Evolutionary conservation across 2,888 invertebrate genomes (phyloP), one percentile per base, ranked within the genome.

Genomic region (Bombylius discolor): DNA sequence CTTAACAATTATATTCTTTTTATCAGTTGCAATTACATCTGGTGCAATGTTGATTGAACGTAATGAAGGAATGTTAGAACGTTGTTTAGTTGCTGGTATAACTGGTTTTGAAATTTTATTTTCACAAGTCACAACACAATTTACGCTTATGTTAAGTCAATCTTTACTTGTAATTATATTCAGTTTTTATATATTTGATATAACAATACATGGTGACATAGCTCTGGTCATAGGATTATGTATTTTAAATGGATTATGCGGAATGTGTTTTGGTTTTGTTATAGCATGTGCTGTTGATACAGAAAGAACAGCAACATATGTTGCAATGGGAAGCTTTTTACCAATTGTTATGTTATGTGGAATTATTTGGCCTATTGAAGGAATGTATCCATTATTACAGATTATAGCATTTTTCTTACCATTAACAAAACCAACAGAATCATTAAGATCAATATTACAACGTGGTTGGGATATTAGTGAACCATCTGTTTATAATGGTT

Each of bases 281-380:
- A 85, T 90, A 9, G 86, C 89, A 3, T 85, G 85, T 61, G 72
- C 83, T 8, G 88, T 87, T 63, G 89, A 89, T 53, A 88, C 83
- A 6, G 90, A 91, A 68, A 79, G 89, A 58, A 88, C 87, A 1
- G 91, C 91, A 0, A 91, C 90, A 0, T 90, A 90, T 67, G 74
- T 90, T 66, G 89, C 90, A 0, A 78, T 91, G 72, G 91, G 91
- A 0, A 89, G 89, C 1, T 91, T 91, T 71, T 71, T 91, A 58
- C 91, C 91, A 3, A 87, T 90, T 70, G 84, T 91, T 31, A 81
- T 91, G 81, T 73, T 91, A 6, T 90, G 90, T 63, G 91, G 91
- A 52, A 91, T 95, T 59, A 87, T 96, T 63, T 96, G 96, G 96
- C 96, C 96, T 0, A 79, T 93, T 59, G 91, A 96, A 78, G 93